phyloP scores from a whole-genome alignment of 2,888 invertebrate genomes.

The Lycocerus yunnanus region DNA sequence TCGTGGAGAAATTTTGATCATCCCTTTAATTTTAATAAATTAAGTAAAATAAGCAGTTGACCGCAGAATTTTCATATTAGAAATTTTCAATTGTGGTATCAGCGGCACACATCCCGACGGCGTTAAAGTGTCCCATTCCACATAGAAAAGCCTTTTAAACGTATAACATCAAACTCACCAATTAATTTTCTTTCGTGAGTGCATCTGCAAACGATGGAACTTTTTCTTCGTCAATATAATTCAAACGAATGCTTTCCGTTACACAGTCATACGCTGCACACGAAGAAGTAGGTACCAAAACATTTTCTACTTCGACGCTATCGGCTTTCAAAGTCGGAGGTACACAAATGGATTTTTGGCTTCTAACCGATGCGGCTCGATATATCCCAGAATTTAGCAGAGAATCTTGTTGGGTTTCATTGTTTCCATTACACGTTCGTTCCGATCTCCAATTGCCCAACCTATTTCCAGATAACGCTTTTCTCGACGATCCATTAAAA shows the following conservation, averaged over 20 bases:
- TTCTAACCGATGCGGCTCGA: slow-evolving; percentile 60
- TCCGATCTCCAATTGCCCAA: slow-evolving; percentile 68
- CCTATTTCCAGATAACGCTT: slow-evolving; percentile 40
- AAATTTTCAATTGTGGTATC: too few species aligned
- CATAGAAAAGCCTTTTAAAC: too few species aligned
- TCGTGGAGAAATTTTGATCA: too few species aligned
- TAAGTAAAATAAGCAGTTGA: too few species aligned
- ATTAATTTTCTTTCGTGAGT: neutral
- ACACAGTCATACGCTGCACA: slow-evolving; percentile 52
- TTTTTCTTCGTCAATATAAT: slow-evolving; percentile 54
- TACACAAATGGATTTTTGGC: slow-evolving; percentile 42
- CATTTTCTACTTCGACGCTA: slow-evolving; percentile 63
- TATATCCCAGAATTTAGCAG: slow-evolving; percentile 58
- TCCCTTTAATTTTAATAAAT: too few species aligned
- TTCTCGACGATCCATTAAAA: slow-evolving; percentile 55
- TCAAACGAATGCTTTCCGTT: slow-evolving; percentile 54
- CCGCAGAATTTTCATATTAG: too few species aligned
- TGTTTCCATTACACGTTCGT: slow-evolving; percentile 75
- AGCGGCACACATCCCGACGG: too few species aligned
- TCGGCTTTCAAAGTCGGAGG: slow-evolving; percentile 55
- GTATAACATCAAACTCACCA: neutral
- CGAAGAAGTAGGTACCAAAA: slow-evolving; percentile 54
- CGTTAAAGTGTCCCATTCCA: too few species aligned
- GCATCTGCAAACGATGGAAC: neutral
- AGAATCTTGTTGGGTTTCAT: slow-evolving; percentile 69